Percentiles rank a stretch among this genome's conserved stretches.
Evolutionary conservation across 2,113 vertebrate species (phyloP).

Genomic region (Emydocephalus ijimae): DNA sequence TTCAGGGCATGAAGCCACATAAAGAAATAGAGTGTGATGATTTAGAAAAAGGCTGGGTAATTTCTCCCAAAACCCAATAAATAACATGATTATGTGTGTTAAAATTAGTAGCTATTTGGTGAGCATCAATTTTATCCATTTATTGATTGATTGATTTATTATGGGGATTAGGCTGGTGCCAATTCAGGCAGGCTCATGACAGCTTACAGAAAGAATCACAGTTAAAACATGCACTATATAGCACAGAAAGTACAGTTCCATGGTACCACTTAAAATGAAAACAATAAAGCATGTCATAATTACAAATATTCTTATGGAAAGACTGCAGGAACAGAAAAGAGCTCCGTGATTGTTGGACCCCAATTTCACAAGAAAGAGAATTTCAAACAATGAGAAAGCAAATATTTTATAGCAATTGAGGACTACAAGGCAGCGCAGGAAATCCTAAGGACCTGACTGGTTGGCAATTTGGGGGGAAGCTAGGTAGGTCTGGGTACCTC

Average conservation of each 20-base stretch:
- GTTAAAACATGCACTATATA: neutral
- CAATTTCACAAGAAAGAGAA: neutral
- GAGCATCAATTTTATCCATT: neutral
- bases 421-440: neutral
- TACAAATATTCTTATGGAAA: neutral
- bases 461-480: neutral
- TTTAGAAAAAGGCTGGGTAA: neutral
- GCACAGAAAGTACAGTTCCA: neutral
- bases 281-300: neutral
- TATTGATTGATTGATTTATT: neutral
- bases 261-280: neutral
- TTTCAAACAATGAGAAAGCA: neutral
- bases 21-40: neutral
- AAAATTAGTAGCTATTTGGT: neutral
- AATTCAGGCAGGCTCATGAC: neutral
- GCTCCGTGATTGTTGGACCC: neutral
- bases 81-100: neutral
- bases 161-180: neutral
- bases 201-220: neutral
- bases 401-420: neutral
- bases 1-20: neutral
- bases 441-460: neutral
- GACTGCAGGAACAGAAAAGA: neutral
- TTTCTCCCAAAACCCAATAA: neutral
- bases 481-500: neutral